Base-by-base conservation (phyloP, 2,113 vertebrate genomes). In the Polyodon spathula region DNA sequence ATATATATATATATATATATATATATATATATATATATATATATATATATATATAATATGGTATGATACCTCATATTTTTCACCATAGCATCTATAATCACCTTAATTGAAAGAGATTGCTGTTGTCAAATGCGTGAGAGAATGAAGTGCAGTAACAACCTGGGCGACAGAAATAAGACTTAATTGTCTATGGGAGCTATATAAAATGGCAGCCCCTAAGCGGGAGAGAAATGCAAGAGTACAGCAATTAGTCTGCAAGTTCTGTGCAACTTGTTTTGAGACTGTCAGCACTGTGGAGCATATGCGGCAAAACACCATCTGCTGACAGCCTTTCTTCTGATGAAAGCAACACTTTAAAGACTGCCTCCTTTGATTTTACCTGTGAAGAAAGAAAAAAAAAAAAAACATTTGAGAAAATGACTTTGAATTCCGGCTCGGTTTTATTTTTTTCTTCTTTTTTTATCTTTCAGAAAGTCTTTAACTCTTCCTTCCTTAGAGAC, bases 121-220 rank as follows among this genome's bases (percentile, higher is more conserved):
- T 40, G 44, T 59, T 50, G 43, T n/a, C 41, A 44, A 54, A 55
- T 63, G 42, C 37, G 52, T n/a, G n/a, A n/a, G n/a, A n/a, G n/a
- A n/a, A n/a, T n/a, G n/a, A n/a, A n/a, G n/a, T n/a, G n/a, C n/a
- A n/a, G n/a, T n/a, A n/a, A n/a, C n/a, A n/a, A n/a, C n/a, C n/a
- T n/a, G n/a, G n/a, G n/a, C n/a, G 11, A 50, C 5, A 1, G 2
- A 50, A 50, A 50, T 10, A 50, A 50, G 4, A 7, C 46, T 1
- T n/a, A 50, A 50, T 7, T 50, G 46, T 50, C n/a, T 50, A 10
- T 50, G 46, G 46, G 46, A 50, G 46, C 46, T 14, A n/a, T n/a
- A 14, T 50, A n/a, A 12, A 11, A 50, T 10, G 46, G 46, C 46
- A 50, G 11, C 6, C 2, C 46, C 46, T 5, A 50, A 10, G n/a